A percentile compares a stretch with the other conserved stretches of the same genome.
Conservation (phyloP, 2,888 invertebrate species). For the Tortrix viridana region DNA sequence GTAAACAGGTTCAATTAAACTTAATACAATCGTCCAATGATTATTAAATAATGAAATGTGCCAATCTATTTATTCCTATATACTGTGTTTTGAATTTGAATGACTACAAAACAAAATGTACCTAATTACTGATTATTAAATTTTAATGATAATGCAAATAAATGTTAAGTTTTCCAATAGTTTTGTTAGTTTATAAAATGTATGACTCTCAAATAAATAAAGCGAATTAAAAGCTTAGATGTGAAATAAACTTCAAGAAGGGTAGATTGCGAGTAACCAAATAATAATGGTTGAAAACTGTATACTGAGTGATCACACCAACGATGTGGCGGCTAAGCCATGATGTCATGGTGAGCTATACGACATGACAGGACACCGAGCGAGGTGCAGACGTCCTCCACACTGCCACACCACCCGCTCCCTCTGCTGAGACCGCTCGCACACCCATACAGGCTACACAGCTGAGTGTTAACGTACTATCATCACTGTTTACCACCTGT, state of each 20-base stretch:
- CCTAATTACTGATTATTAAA: conserved; percentile 36
- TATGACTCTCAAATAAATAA: conserved; percentile 64
- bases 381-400: conserved; percentile 59
- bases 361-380: conserved; percentile 72
- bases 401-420: conserved; percentile 63
- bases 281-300: conserved; percentile 60
- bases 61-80: conserved; percentile 65
- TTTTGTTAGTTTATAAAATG: conserved; percentile 62
- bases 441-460: background rate
- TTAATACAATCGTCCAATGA: conserved; percentile 48
- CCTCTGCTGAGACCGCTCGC: conserved; percentile 53
- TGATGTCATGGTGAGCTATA: conserved; percentile 74
- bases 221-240: conserved; percentile 65
- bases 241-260: conserved; percentile 68
- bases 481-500: conserved; percentile 2
- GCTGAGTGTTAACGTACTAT: background rate
- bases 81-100: conserved; percentile 47
- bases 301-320: conserved; percentile 71
- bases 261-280: conserved; percentile 61
- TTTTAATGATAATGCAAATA: conserved; percentile 58
- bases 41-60: conserved; percentile 57
- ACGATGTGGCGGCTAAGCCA: conserved; percentile 80
- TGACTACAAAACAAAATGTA: conserved; percentile 49
- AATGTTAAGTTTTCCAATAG: conserved; percentile 55
- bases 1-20: conserved; percentile 40